Evolutionary conservation across 2,797 vertebrate species (phyloP), one percentile per base, ranked within the genome.

Genomic region (Bovichtus diacanthus): DNA sequence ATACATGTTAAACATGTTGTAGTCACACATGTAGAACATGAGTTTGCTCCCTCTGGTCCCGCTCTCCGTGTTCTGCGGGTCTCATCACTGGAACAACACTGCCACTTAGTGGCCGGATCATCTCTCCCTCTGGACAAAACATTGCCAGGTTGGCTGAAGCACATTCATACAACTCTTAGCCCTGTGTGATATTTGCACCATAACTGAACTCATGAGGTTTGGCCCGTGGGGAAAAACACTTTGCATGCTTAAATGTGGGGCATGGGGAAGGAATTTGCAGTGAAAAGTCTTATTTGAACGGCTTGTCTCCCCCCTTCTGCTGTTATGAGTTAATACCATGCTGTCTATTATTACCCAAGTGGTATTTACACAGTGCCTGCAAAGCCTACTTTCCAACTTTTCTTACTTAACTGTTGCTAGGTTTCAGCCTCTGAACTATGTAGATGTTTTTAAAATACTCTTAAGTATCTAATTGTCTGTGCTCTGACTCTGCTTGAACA

Each of bases 11-110:
- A 88, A 90, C 72, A 87, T 80, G 81, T 56, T 91, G 88, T 88
- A 81, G 83, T 91, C 80, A 81, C 67, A 82, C 76, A 64, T 79
- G 78, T 83, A 54, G 55, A 81, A 84, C 81, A 78, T 39, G 74
- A 65, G 18, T 64, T 10, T 21, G 59, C 74, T 88, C 77, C 64
- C 59, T 34, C 13, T 39, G 39, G 50, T 69, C 81, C 47, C 0
- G 8, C 38, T 55, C 54, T 70, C 59, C 51, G 7, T 21, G 49
- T 19, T 64, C 50, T 16, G 58, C 60, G 12, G 60, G 41, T 12
- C 11, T 66, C 72, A 93, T 90, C 80, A 56, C 78, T 94, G 87
- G 88, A 90, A 75, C 89, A 92, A 95, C 88, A 94, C 95, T 95
- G 94, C 94, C 95, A 89, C 94, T 94, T 74, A 90, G 94, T 95